A percentile compares a stretch with the other conserved stretches of the same genome.
Conservation (phyloP, 2,888 invertebrate genomes). For the Thymelicus sylvestris region DNA sequence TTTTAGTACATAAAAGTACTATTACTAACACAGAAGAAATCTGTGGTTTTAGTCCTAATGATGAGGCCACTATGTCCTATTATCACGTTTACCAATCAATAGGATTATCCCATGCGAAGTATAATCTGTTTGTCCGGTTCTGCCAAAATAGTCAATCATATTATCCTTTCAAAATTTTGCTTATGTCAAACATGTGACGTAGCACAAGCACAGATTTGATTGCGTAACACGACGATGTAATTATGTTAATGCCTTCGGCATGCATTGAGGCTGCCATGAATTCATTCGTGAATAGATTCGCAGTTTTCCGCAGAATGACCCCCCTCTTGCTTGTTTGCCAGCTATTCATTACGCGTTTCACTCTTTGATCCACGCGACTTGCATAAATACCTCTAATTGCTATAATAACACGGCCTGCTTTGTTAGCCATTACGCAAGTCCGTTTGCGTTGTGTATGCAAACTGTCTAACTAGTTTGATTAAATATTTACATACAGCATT, state of each 20-base stretch:
- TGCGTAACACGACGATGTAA: background rate
- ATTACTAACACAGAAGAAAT: no score
- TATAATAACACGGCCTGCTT: constrained; percentile 26
- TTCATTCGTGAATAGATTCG: background rate
- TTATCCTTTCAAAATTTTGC: background rate
- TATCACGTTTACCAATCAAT: no score
- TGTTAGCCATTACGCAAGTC: constrained; percentile 13
- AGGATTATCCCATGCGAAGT: no score
- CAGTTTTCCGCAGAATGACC: background rate
- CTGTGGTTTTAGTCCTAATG: no score
- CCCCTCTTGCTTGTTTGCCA: background rate
- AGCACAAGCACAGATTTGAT: background rate
- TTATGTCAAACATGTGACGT: background rate
- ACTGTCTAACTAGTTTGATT: constrained; percentile 17
- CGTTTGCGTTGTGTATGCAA: constrained; percentile 16
- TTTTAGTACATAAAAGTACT: no score
- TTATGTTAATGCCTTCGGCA: background rate
- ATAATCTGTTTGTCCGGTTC: no score
- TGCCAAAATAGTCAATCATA: background rate
- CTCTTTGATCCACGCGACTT: constrained; percentile 30
- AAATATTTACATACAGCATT: constrained; percentile 11
- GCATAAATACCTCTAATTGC: constrained; percentile 30
- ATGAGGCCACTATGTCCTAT: no score
- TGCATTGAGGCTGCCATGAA: background rate
- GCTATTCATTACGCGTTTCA: constrained; percentile 28